Base-by-base conservation (phyloP, 1,140 invertebrate species). In the Lasaia peninsularis region DNA sequence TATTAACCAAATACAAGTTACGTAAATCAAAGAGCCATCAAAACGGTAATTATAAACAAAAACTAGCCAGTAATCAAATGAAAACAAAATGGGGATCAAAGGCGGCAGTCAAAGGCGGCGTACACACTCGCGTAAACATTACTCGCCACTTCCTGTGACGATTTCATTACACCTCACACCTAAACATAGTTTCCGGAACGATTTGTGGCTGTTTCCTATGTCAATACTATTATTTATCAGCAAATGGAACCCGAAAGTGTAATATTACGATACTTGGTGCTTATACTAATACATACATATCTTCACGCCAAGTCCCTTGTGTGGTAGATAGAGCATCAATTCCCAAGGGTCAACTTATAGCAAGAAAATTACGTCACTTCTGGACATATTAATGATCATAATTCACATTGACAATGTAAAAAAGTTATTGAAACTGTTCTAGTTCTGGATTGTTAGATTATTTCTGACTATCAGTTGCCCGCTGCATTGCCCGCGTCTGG, bases 101-200 rank as follows among this genome's bases (percentile, higher is more conserved):
- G 49, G 34, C 28, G 31, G 49, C 33, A 20, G 34, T 14, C 35
- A 37, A 52, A 40, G 37, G 37, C 52, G 49, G 62, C 44, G 8
- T 28, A 28, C 24, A 28, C 33, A 12, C 9, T 32, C 16, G 55
- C 52, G 57, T 71, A 71, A 76, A 76, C 73, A 78, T 67, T 67
- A 48, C 52, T 48, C 54, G 54, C 40, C 62, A 76, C 76, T 76
- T 78, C 76, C 76, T 71, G 65, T 64, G 65, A 69, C 57, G 63
- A 67, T 75, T 65, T 71, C 58, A 70, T 75, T 74, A 64, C 73
- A 75, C 74, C 72, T 77, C 54, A 44, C 54, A 54, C 32, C 57
- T 68, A 75, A 77, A 77, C 75, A 78, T 60, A 2, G 63, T 69
- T 69, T 74, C 71, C 75, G 70, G 65, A 53, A 51, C 12, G 16